These are phyloP conservation scores for Colaptes auratus DNA, from an alignment of 2,113 vertebrate species.

Conservation along the genomic window DNA sequence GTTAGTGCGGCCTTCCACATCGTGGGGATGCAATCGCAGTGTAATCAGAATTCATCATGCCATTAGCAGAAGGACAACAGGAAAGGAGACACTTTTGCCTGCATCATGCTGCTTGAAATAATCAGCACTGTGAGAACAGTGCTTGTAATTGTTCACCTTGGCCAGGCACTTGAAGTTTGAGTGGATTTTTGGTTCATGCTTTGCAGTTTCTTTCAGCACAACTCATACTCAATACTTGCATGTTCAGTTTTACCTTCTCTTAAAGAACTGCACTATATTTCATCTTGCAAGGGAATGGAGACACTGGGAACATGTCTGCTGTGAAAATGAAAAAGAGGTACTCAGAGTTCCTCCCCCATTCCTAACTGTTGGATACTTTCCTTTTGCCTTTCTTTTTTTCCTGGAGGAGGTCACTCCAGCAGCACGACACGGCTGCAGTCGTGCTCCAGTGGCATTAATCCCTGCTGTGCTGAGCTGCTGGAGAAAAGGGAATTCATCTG, in stretches of 20 bases:
- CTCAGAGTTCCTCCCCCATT: neutral
- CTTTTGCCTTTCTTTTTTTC: slow-evolving; percentile 8
- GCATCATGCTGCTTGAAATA: slow-evolving; percentile 40
- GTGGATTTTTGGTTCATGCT: neutral
- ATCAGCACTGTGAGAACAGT: neutral
- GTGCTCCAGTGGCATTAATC: slow-evolving; percentile 58
- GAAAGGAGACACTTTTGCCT: slow-evolving; percentile 59
- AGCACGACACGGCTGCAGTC: neutral
- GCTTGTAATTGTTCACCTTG: neutral
- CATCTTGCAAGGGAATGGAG: neutral
- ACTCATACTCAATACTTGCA: slow-evolving; percentile 1
- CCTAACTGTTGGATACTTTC: slow-evolving; percentile 52
- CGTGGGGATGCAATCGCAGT: neutral
- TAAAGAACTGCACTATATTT: slow-evolving; percentile 12
- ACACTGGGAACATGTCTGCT: neutral
- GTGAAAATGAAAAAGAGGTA: slow-evolving; percentile 47
- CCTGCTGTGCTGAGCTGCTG: slow-evolving; percentile 65
- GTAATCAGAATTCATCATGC: slow-evolving; percentile 47
- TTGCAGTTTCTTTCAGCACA: slow-evolving; percentile 23
- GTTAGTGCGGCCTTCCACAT: slow-evolving; percentile 16
- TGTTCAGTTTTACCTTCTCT: slow-evolving; percentile 23
- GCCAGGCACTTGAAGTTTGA: neutral
- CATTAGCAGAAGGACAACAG: slow-evolving; percentile 58
- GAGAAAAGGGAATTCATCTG: slow-evolving; percentile 69
- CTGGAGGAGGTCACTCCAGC: slow-evolving; percentile 47